phyloP scores from a whole-genome alignment of 2,888 invertebrate genomes.

The Papilio gigon region DNA sequence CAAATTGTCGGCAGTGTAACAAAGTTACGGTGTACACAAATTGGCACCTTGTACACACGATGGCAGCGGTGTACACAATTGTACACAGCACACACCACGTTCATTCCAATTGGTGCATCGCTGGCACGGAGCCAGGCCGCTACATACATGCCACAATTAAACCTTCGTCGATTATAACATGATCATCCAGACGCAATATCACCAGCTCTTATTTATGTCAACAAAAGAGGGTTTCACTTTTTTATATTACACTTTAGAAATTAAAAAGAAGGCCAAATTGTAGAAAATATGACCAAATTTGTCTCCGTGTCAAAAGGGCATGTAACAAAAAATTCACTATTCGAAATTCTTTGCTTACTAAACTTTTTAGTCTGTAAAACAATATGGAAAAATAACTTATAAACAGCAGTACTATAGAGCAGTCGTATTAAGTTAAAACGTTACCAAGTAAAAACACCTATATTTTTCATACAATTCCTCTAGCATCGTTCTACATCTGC shows the following conservation, averaged over 20 bases:
- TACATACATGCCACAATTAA: constrained; percentile 21
- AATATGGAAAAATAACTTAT: no score
- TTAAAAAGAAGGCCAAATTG: no score
- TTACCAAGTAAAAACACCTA: not conserved
- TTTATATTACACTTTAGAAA: no score
- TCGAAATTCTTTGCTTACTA: no score
- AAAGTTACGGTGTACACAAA: constrained; percentile 17
- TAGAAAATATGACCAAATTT: no score
- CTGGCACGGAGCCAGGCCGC: constrained; percentile 27
- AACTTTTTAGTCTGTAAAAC: no score
- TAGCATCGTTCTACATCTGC: not conserved
- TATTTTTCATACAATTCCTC: not conserved
- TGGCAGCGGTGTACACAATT: not conserved
- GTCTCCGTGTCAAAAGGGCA: no score
- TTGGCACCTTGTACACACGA: not conserved
- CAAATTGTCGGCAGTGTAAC: constrained; percentile 19
- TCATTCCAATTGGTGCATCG: not conserved
- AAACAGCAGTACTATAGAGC: no score
- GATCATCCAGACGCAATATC: not conserved
- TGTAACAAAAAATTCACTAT: no score
- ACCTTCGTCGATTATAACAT: constrained; percentile 23
- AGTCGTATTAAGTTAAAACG: not conserved
- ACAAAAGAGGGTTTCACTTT: no score
- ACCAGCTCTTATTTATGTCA: no score
- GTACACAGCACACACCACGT: not conserved